Base-by-base conservation (phyloP, 2,797 vertebrate species). In the Falco biarmicus region DNA sequence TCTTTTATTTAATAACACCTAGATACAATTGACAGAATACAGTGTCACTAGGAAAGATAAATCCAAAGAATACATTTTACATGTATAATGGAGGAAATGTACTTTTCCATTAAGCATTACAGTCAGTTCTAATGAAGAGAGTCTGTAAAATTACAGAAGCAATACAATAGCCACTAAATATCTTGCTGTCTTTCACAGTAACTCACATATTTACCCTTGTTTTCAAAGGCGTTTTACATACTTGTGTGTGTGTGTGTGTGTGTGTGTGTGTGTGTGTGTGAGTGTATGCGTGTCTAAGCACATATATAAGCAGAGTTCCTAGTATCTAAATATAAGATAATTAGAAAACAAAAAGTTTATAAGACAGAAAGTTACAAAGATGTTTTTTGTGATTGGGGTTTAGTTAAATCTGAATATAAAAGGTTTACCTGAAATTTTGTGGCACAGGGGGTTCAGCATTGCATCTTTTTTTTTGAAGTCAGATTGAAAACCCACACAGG, bases 1-100 rank as follows among this genome's bases (percentile, higher is more conserved):
- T 53, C 12, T 24, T 95, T 97, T 97, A 96, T 96, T 96, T 87
- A 45, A 45, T 77, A 45, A 59, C 15, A 12, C 10, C 60, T 48
- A 63, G 31, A 53, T 74, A 84, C 45, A 73, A 51, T 45, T 87
- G 63, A 41, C 63, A 87, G 54, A 87, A 70, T 50, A 18, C 59
- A 79, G 57, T 57, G 15, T 37, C 66, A 68, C 83, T 54, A 61
- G 47, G 39, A 82, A 74, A 79, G 41, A 47, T 8, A 82, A 59
- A 88, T 29, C 15, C 56, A 47, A 86, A 64, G 4, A 81, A 73
- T 56, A 50, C 9, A 48, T 90, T 71, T 70, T 75, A 48, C 45
- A 59, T 19, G 6, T 54, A 11, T 61, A 81, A 56, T 28, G n/a
- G 31, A 80, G 26, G 50, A 91, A 89, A 66, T 57, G 12, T 39